These are phyloP conservation scores for Clarias fuscus DNA, from an alignment of 2,797 vertebrate species.

Conservation along the genomic window DNA sequence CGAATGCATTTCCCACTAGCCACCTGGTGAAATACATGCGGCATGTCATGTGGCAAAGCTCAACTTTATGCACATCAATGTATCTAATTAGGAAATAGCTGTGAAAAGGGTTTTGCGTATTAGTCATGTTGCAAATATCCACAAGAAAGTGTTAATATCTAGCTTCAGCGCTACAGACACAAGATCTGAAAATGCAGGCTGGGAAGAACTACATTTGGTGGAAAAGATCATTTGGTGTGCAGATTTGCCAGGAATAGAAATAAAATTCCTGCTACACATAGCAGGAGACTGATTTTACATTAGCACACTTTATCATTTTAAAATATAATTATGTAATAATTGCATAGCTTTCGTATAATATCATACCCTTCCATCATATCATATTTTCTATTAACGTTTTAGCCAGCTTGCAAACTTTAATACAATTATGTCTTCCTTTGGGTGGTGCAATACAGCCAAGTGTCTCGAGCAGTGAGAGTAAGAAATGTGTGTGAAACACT, in stretches of 20 bases:
- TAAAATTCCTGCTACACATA: neutral
- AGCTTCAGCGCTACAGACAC: neutral
- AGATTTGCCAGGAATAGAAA: neutral
- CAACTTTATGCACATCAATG: neutral
- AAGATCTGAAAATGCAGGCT: neutral
- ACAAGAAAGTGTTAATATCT: neutral
- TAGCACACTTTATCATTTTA: neutral
- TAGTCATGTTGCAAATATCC: neutral
- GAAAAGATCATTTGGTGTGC: neutral
- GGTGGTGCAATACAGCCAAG: neutral
- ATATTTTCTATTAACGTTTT: neutral
- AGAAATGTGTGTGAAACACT: constrained; percentile 32
- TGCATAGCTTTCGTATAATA: neutral
- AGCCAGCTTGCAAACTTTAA: neutral
- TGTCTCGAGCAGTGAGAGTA: constrained; percentile 4
- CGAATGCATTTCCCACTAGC: neutral
- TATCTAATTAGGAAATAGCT: neutral
- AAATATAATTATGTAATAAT: constrained; percentile 1
- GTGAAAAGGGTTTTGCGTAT: neutral
- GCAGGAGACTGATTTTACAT: neutral
- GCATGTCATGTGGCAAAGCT: neutral
- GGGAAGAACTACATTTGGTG: neutral
- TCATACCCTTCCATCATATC: neutral
- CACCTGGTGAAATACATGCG: neutral
- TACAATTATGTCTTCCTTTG: neutral